phyloP scores from a whole-genome alignment of 2,888 invertebrate genomes.

The Ichneumoninae sp. region DNA sequence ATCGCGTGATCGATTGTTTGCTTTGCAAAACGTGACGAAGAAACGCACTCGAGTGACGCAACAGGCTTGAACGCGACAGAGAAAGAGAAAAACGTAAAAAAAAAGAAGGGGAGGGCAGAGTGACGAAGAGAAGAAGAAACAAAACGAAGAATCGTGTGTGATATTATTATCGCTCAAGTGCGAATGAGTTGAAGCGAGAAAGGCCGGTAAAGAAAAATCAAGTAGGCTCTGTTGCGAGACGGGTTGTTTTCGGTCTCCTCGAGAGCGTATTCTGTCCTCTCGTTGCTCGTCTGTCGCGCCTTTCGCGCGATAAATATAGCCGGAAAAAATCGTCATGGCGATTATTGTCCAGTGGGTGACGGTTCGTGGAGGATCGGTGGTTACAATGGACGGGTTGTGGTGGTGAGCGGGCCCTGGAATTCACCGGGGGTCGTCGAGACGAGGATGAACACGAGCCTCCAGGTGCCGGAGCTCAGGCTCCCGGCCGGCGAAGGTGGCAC shows the following conservation, averaged over 20 bases:
- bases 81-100: slow-evolving; percentile 7
- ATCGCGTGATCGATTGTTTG: slow-evolving; percentile 3
- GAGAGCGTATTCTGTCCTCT: slow-evolving; percentile 1
- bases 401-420: slow-evolving; percentile 67
- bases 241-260: slow-evolving; percentile 10
- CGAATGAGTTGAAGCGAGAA: slow-evolving; percentile 14
- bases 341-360: slow-evolving; percentile 69
- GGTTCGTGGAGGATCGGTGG: slow-evolving; percentile 65
- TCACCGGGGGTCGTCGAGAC: slow-evolving; percentile 79
- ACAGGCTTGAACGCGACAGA: slow-evolving; percentile 3
- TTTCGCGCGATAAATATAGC: slow-evolving; percentile 8
- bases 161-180: slow-evolving; percentile 39
- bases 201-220: slow-evolving; percentile 20
- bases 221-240: slow-evolving; percentile 7
- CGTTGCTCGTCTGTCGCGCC: not conserved
- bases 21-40: slow-evolving; percentile 24
- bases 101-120: slow-evolving; percentile 1
- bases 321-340: slow-evolving; percentile 54
- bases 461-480: slow-evolving; percentile 89
- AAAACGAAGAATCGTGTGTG: not conserved
- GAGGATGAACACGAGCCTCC: slow-evolving; percentile 85
- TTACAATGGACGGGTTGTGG: slow-evolving; percentile 66
- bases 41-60: slow-evolving; percentile 25
- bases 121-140: not conserved
- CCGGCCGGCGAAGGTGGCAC: slow-evolving; percentile 84